These are phyloP conservation scores for Lissocephala sabroskyi DNA, from an alignment of 2,888 invertebrate genomes.

Conservation along the genomic window DNA sequence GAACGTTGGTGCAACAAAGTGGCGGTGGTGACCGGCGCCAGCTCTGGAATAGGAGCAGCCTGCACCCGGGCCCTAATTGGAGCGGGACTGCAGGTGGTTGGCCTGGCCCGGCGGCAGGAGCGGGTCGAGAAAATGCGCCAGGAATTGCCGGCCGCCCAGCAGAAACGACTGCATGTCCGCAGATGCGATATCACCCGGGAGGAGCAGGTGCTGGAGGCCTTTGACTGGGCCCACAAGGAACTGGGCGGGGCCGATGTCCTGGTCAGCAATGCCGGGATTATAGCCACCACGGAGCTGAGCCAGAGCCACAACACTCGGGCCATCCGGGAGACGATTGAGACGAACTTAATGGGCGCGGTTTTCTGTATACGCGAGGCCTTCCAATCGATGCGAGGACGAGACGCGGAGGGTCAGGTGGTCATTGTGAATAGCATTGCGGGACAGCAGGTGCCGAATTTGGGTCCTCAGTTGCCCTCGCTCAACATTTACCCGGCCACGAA, in stretches of 20 bases:
- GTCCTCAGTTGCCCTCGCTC: slow-evolving; percentile 63
- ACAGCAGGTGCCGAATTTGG: slow-evolving; percentile 68
- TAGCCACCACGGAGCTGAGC: slow-evolving; percentile 58
- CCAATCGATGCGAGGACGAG: slow-evolving; percentile 72
- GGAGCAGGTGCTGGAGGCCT: slow-evolving; percentile 74
- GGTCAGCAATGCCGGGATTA: slow-evolving; percentile 77
- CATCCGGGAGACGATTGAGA: slow-evolving; percentile 71
- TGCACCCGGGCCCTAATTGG: slow-evolving; percentile 72
- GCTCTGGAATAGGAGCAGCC: slow-evolving; percentile 77
- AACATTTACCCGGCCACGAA: slow-evolving; percentile 72
- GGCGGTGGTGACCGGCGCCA: slow-evolving; percentile 79
- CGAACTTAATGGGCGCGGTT: slow-evolving; percentile 73
- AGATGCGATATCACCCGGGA: slow-evolving; percentile 74
- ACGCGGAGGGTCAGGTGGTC: slow-evolving; percentile 74
- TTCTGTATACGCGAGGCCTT: slow-evolving; percentile 74
- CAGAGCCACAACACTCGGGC: slow-evolving; percentile 47
- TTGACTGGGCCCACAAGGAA: slow-evolving; percentile 73
- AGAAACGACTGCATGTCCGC: slow-evolving; percentile 49
- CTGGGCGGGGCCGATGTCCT: slow-evolving; percentile 77
- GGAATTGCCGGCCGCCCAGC: slow-evolving; percentile 36
- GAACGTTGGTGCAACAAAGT: slow-evolving; percentile 77
- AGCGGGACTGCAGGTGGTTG: slow-evolving; percentile 75
- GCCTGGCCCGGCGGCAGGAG: slow-evolving; percentile 74
- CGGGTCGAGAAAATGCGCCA: slow-evolving; percentile 52
- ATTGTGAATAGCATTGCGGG: slow-evolving; percentile 73